A percentile compares a stretch with the other conserved stretches of the same genome.
These are phyloP conservation scores for Platysternon megacephalum DNA, from an alignment of 2,113 vertebrate genomes.

Conservation along the genomic window DNA sequence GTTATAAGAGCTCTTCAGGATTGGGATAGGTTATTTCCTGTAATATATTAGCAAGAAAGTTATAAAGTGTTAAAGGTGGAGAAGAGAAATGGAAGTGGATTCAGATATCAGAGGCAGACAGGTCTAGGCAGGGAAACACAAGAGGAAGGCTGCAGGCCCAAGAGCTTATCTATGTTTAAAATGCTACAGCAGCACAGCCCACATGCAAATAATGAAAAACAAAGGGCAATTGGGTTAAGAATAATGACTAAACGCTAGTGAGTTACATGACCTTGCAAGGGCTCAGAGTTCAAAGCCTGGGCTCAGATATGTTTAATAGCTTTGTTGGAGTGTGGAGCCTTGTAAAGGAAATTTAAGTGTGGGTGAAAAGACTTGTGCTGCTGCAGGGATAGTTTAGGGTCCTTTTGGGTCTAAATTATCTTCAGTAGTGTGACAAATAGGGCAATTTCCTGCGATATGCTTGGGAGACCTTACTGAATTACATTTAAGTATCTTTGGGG, in stretches of 20 bases:
- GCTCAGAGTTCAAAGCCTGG: conserved; percentile 3
- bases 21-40: not conserved
- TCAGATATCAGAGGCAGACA: not conserved
- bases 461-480: not conserved
- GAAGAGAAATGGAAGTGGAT: not conserved
- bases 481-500: not conserved
- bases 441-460: not conserved
- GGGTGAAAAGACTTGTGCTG: not conserved
- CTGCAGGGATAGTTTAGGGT: not conserved
- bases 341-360: not conserved
- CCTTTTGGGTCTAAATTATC: not conserved
- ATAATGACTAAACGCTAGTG: not conserved
- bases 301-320: not conserved
- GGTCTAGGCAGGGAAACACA: not conserved
- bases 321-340: not conserved
- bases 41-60: not conserved
- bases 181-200: not conserved
- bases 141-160: not conserved
- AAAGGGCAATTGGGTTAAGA: not conserved
- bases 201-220: not conserved
- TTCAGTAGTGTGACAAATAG: not conserved
- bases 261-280: not conserved
- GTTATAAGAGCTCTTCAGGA: not conserved
- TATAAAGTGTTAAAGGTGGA: not conserved
- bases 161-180: not conserved